A percentile compares a stretch with the other conserved stretches of the same genome.
These are phyloP conservation scores for Crypturellus undulatus DNA, from an alignment of 2,113 vertebrate species.

Conservation along the genomic window DNA sequence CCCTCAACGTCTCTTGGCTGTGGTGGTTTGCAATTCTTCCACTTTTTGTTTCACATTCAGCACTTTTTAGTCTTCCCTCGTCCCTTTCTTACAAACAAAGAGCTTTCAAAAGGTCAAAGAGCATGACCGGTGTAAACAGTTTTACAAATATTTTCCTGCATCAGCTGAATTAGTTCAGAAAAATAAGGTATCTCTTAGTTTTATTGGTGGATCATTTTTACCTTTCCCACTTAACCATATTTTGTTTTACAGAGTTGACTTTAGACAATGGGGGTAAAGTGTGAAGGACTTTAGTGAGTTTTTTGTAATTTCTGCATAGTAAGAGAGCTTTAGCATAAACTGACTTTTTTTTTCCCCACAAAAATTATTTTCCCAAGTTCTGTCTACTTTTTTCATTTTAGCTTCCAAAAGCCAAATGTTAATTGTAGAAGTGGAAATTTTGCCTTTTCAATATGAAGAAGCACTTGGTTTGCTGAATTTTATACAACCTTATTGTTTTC, in stretches of 20 bases:
- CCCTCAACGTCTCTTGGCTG: too few species aligned
- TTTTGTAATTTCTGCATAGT: neutral
- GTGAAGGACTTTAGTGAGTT: neutral
- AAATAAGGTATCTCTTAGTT: neutral
- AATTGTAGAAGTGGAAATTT: neutral
- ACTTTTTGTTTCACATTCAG: neutral
- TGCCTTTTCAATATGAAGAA: neutral
- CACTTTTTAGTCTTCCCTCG: neutral
- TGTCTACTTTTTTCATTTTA: neutral
- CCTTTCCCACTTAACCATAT: neutral
- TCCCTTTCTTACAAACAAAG: neutral
- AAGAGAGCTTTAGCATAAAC: neutral
- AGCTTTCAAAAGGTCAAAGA: neutral
- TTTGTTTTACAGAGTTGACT: neutral
- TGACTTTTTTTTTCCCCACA: neutral
- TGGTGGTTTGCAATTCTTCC: neutral
- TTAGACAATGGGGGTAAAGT: neutral
- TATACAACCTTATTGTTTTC: neutral
- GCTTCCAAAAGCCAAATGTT: neutral
- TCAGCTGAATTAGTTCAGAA: neutral
- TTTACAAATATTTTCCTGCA: neutral
- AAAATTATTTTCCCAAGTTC: neutral
- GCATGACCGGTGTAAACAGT: neutral
- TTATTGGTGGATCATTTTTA: neutral
- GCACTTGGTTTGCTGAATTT: neutral